phyloP scores from a whole-genome alignment of 2,888 invertebrate genomes.

The Leucophora obtusa region DNA sequence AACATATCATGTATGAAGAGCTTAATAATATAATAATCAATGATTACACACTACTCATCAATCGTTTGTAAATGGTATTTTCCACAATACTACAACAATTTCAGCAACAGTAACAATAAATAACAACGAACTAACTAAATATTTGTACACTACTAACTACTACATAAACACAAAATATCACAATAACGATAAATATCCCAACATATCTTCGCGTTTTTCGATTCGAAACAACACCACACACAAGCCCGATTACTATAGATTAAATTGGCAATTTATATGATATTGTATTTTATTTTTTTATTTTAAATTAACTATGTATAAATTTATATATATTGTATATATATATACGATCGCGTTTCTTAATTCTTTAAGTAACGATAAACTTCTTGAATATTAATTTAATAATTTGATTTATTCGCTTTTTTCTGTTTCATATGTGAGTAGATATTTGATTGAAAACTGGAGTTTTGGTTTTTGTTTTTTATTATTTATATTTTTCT shows the following conservation, averaged over 20 bases:
- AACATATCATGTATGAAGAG: conserved; percentile 39
- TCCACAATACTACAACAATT: conserved; percentile 13
- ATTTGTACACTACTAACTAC: not conserved
- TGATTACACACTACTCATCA: conserved; percentile 49
- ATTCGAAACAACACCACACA: conserved; percentile 43
- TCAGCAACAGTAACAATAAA: conserved; percentile 19
- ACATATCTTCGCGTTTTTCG: conserved; percentile 49
- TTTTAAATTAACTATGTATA: conserved; percentile 54
- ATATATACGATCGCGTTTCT: conserved; percentile 44
- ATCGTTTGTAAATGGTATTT: conserved; percentile 34
- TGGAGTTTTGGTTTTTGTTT: not conserved
- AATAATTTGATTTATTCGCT: not conserved
- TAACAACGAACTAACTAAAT: not conserved
- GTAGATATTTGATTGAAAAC: not conserved
- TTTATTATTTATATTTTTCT: conserved; percentile 23
- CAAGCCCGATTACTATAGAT: conserved; percentile 40
- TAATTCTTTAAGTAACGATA: conserved; percentile 23
- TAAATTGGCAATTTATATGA: conserved; percentile 63
- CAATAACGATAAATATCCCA: conserved; percentile 36
- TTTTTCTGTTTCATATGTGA: not conserved
- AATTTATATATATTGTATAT: conserved; percentile 40
- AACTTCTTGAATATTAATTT: conserved; percentile 5
- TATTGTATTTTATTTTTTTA: conserved; percentile 20
- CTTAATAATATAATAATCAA: conserved; percentile 57
- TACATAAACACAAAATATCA: conserved; percentile 36